Evolutionary conservation across 2,797 vertebrate genomes (phyloP).

Genomic region (Brotula barbata): DNA sequence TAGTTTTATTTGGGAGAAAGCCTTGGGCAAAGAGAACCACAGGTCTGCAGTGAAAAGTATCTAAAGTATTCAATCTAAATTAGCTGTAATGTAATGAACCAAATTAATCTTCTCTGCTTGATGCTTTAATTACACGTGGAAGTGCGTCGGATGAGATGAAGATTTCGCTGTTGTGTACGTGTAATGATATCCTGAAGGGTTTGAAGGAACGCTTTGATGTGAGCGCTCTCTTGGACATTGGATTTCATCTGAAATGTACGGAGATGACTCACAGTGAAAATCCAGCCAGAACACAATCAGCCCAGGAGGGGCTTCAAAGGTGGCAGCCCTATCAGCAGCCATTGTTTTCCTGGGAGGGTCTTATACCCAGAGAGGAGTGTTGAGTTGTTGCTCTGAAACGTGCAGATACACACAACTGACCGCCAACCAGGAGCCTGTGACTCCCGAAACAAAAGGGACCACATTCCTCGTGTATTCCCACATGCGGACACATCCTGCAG

Average conservation of each 20-base stretch:
- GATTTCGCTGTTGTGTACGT: background rate
- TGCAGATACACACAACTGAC: constrained; percentile 68
- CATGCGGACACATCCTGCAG: constrained; percentile 77
- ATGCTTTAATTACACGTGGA: background rate
- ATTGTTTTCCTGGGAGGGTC: constrained; percentile 66
- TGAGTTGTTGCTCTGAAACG: constrained; percentile 61
- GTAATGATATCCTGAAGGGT: background rate
- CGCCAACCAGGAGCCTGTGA: constrained; percentile 70
- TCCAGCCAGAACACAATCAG: constrained; percentile 18
- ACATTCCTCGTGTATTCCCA: constrained; percentile 81
- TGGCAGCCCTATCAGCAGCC: constrained; percentile 53
- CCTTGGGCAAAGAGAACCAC: constrained; percentile 43
- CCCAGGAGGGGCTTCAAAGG: constrained; percentile 59
- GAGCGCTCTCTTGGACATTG: constrained; percentile 5
- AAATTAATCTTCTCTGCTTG: constrained; percentile 2
- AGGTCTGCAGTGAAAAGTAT: constrained; percentile 31
- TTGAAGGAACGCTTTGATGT: background rate
- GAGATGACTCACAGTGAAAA: constrained; percentile 29
- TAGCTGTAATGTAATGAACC: background rate
- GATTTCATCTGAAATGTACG: constrained; percentile 25
- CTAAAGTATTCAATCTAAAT: constrained; percentile 28
- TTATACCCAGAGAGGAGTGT: constrained; percentile 66
- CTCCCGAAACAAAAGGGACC: constrained; percentile 77
- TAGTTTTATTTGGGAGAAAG: constrained; percentile 47
- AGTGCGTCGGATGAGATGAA: background rate